These are phyloP conservation scores for Polydesmus complanatus DNA, from an alignment of 2,888 invertebrate genomes.

Conservation along the genomic window DNA sequence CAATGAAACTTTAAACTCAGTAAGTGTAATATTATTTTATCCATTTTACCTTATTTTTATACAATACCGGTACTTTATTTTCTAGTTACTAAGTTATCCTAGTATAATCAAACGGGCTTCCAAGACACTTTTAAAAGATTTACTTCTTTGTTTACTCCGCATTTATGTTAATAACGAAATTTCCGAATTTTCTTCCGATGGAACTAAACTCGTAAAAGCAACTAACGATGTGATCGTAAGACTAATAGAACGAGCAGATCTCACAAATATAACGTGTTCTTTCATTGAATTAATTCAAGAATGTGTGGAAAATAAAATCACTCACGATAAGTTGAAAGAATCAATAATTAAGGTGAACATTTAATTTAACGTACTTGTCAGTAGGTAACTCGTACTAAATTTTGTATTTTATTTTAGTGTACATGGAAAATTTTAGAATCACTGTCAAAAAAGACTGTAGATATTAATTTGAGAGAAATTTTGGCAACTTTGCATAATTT, in stretches of 20 bases:
- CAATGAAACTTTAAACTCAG: conserved; percentile 28
- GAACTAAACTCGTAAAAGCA: conserved; percentile 52
- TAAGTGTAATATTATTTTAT: conserved; percentile 21
- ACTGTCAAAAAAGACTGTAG: conserved; percentile 55
- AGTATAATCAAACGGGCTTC: conserved; percentile 51
- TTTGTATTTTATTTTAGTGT: conserved; percentile 45
- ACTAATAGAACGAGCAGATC: conserved; percentile 54
- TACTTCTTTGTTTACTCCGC: conserved; percentile 55
- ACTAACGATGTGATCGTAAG: conserved; percentile 61
- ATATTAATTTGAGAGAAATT: conserved; percentile 35
- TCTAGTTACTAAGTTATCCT: conserved; percentile 45
- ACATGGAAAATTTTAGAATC: conserved; percentile 87
- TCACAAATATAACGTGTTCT: conserved; percentile 57
- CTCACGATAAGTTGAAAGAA: conserved; percentile 30
- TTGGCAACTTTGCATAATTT: conserved; percentile 74
- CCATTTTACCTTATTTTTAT: neutral
- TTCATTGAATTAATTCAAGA: conserved; percentile 77
- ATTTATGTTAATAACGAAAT: conserved; percentile 55
- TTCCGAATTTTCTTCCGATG: conserved; percentile 41
- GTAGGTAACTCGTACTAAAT: conserved; percentile 2
- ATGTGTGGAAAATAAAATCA: conserved; percentile 52
- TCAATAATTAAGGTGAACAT: conserved; percentile 35
- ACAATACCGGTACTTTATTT: conserved; percentile 10
- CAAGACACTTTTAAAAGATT: conserved; percentile 50
- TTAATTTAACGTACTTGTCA: neutral